Conservation (phyloP, 2,797 vertebrate genomes). For the Margarornis squamiger region DNA sequence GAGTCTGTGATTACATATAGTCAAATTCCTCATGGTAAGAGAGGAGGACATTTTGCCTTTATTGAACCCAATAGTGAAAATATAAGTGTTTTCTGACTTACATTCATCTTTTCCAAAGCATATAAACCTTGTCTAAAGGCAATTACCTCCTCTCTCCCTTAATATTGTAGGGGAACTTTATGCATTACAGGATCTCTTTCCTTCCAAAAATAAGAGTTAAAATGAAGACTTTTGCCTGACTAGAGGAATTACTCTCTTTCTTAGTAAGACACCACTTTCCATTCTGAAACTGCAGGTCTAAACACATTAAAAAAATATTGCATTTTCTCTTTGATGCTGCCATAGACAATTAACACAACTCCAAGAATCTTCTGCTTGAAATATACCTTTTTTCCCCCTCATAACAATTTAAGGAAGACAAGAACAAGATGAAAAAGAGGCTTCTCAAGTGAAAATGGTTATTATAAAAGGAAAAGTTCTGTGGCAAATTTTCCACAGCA, state of each 20-base stretch:
- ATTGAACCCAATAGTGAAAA: background rate
- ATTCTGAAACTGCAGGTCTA: background rate
- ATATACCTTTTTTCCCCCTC: background rate
- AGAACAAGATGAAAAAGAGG: background rate
- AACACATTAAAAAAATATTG: background rate
- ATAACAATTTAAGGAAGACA: background rate
- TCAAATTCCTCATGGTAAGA: background rate
- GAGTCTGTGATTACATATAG: background rate
- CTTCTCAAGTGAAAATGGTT: background rate
- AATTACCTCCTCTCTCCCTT: background rate
- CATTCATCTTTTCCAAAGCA: background rate
- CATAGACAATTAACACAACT: background rate
- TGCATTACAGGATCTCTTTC: background rate
- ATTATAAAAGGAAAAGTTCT: background rate
- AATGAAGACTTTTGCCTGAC: background rate
- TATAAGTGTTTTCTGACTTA: background rate
- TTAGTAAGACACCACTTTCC: background rate
- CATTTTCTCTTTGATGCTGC: background rate
- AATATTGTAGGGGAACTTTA: background rate
- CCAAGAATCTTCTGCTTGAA: background rate
- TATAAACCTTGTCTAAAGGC: background rate
- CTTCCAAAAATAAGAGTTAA: background rate
- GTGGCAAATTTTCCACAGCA: conserved; percentile 8
- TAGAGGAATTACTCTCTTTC: background rate
- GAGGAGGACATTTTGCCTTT: background rate